phyloP scores from a whole-genome alignment of 2,888 invertebrate genomes.

The Lithodes maja region DNA sequence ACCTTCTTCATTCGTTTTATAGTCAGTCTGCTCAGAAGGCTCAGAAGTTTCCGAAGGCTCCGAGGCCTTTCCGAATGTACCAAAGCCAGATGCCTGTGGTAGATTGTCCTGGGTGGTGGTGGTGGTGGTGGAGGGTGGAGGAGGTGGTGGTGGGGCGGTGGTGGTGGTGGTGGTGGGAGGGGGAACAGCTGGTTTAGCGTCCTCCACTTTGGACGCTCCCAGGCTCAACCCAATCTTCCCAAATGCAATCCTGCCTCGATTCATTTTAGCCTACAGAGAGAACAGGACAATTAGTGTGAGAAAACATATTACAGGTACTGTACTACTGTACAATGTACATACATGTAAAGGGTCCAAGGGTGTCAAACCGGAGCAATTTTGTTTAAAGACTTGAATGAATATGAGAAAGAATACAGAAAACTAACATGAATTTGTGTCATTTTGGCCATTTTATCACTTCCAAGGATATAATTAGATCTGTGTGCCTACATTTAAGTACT shows the following conservation, averaged over 20 bases:
- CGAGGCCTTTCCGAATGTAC: slow-evolving; percentile 48
- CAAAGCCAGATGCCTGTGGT: slow-evolving; percentile 30
- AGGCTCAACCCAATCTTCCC: slow-evolving; percentile 63
- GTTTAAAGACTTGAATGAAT: too few species aligned
- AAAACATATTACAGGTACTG: too few species aligned
- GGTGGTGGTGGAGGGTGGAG: neutral
- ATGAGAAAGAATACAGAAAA: too few species aligned
- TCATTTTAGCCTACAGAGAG: slow-evolving; percentile 36
- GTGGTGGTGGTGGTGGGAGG: neutral
- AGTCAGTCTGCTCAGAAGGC: neutral
- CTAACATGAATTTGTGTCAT: too few species aligned
- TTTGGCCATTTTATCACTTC: too few species aligned
- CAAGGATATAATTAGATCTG: too few species aligned
- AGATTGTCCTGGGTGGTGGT: neutral
- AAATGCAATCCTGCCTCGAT: slow-evolving; percentile 60
- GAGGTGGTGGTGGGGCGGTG: neutral
- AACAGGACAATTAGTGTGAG: too few species aligned
- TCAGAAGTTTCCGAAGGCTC: neutral
- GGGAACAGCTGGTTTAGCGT: neutral
- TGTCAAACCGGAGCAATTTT: too few species aligned
- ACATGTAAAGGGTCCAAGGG: too few species aligned
- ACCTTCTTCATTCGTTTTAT: too few species aligned
- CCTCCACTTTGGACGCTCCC: neutral
- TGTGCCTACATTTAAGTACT: too few species aligned
- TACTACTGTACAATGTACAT: too few species aligned